phyloP scores from a whole-genome alignment of 2,888 invertebrate species.

The Lepidochitona cinerea region DNA sequence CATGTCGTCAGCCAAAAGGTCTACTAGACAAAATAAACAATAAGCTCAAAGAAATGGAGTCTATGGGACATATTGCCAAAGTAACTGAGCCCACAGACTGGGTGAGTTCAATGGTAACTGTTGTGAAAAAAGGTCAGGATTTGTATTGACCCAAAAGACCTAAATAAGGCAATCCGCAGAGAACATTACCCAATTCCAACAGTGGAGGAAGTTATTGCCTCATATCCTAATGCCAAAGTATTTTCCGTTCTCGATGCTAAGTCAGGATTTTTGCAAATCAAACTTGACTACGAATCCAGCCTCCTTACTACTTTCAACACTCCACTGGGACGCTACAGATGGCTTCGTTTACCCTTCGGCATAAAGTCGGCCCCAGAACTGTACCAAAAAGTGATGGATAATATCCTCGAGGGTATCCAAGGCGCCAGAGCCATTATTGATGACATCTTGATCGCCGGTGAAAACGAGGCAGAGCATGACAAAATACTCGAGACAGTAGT shows the following conservation, averaged over 20 bases:
- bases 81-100: constrained; percentile 38
- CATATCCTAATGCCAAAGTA: constrained; percentile 35
- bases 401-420: constrained; percentile 31
- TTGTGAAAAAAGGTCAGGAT: constrained; percentile 33
- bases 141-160: constrained; percentile 36
- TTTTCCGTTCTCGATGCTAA: constrained; percentile 43
- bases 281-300: constrained; percentile 33
- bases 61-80: constrained; percentile 30
- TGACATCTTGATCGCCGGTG: constrained; percentile 35
- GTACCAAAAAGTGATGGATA: constrained; percentile 37
- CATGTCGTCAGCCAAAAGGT: constrained; percentile 24
- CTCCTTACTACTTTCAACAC: constrained; percentile 44
- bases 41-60: constrained; percentile 39
- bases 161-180: constrained; percentile 32
- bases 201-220: constrained; percentile 36
- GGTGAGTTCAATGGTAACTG: constrained; percentile 40
- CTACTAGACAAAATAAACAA: constrained; percentile 18
- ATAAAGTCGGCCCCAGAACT: constrained; percentile 39
- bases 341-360: constrained; percentile 38
- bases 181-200: constrained; percentile 37
- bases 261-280: constrained; percentile 39
- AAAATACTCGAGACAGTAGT: constrained; percentile 28
- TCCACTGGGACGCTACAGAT: constrained; percentile 36
- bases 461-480: constrained; percentile 30
- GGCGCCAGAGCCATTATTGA: constrained; percentile 36